Base-by-base conservation (phyloP, 2,797 vertebrate species). In the Tarsius wallacei region DNA sequence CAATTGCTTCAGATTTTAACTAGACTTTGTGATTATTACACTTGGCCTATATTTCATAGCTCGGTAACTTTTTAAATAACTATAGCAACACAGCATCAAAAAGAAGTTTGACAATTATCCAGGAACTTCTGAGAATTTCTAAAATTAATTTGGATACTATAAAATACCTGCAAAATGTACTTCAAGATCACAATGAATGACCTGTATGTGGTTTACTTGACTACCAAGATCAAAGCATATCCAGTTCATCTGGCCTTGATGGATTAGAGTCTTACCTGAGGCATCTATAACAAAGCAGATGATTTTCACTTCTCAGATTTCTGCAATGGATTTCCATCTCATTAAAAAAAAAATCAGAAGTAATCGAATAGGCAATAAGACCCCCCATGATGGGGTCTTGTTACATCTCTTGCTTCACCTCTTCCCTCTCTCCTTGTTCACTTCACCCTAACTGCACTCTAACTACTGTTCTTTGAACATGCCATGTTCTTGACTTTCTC, bases 21-120 rank as follows among this genome's bases (percentile, higher is more conserved):
- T 89, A 64, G 68, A 59, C 76, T 90, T 87, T 31, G 59, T 63
- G 51, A 19, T 57, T 89, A 28, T 90, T 91, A 53, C 1, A 57
- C 22, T 78, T 93, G 63, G 59, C 17, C 64, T 91, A 22, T 53
- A 64, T 86, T 94, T 96, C 92, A 90, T 1, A 80, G 33, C 68
- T 90, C 86, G 68, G 78, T 66, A 83, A 87, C 49, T 83, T 42
- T 42, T 42, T 42, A 42, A 76, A 63, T 64, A 42, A 68, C 26
- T 28, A 36, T 12, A 81, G 70, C 21, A 76, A 78, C 31, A 57
- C 8, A 76, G 21, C 61, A 81, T 47, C 76, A 51, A 63, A 84
- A 82, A 33, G 49, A 80, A 42, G 15, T 77, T 64, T 36, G 59
- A 73, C 53, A 84, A 47, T 77, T 92, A 77, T 66, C 19, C 22